Conservation (phyloP, 2,113 vertebrate species). For the Irena cyanogastra region DNA sequence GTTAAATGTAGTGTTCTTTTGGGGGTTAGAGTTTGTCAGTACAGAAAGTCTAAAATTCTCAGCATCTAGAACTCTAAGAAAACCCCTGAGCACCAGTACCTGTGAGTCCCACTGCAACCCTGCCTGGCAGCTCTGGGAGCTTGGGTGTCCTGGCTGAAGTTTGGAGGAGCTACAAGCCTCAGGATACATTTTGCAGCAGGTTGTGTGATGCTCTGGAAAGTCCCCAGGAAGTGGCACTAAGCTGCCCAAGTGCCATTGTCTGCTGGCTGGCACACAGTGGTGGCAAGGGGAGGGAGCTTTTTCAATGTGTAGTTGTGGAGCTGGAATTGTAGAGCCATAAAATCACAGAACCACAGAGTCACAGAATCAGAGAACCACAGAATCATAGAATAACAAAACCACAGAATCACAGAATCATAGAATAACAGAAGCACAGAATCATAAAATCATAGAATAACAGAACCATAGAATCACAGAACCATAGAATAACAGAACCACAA, state of each 20-base stretch:
- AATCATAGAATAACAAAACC: accelerated
- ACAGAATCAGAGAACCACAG: accelerated
- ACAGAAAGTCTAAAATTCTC: neutral
- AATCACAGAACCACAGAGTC: neutral
- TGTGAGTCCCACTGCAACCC: neutral
- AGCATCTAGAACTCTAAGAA: neutral
- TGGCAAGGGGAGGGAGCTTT: neutral
- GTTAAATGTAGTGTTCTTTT: neutral
- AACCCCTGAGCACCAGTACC: accelerated
- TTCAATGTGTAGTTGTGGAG: neutral
- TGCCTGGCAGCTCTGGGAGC: neutral
- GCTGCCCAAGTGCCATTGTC: accelerated
- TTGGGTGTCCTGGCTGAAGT: neutral
- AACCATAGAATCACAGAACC: accelerated
- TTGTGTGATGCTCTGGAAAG: neutral
- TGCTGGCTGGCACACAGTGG: neutral
- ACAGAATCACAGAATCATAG: accelerated
- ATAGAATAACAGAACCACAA: accelerated
- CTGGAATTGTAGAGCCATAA: neutral
- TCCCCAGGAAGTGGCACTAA: neutral
- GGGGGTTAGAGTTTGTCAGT: neutral
- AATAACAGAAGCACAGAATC: accelerated
- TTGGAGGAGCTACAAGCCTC: neutral
- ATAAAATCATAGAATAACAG: accelerated
- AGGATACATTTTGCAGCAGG: neutral